Conservation (phyloP, 2,888 invertebrate species). For the Lasioglossum pauxillum region DNA sequence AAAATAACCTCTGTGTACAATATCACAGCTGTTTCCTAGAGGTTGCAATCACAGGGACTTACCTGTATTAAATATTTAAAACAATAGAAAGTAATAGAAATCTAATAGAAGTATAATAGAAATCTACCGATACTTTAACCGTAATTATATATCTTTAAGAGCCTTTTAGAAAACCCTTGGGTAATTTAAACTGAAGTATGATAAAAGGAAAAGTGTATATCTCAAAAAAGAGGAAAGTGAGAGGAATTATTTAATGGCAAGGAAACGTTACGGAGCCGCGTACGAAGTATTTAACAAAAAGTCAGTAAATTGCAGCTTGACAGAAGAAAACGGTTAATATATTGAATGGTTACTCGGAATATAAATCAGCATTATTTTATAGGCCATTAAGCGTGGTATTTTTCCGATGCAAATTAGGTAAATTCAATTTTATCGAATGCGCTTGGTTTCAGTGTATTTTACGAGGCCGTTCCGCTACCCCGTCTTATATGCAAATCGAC, state of each 20-base stretch:
- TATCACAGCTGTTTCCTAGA: background rate
- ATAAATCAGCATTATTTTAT: background rate
- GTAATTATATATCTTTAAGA: background rate
- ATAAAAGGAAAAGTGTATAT: background rate
- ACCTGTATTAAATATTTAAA: background rate
- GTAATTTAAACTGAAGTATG: background rate
- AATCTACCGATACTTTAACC: background rate
- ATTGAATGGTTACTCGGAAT: background rate
- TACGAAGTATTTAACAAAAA: background rate
- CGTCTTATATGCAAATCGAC: constrained; percentile 34
- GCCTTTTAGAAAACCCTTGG: background rate
- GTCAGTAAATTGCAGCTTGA: background rate
- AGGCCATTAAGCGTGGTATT: background rate
- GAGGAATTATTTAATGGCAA: background rate
- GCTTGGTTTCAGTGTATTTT: constrained; percentile 9
- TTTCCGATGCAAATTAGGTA: constrained; percentile 4
- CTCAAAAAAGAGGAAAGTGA: background rate
- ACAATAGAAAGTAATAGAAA: too few relatives aligned
- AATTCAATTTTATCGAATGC: constrained; percentile 40
- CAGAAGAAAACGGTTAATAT: background rate
- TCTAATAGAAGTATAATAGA: too few relatives aligned
- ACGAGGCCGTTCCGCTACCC: background rate
- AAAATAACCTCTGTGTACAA: background rate
- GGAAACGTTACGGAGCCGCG: background rate
- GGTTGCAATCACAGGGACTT: too few relatives aligned